Percentiles rank a stretch among this genome's conserved stretches.
phyloP scores from a whole-genome alignment of 2,113 vertebrate genomes.

The Tylochromis polylepis region DNA sequence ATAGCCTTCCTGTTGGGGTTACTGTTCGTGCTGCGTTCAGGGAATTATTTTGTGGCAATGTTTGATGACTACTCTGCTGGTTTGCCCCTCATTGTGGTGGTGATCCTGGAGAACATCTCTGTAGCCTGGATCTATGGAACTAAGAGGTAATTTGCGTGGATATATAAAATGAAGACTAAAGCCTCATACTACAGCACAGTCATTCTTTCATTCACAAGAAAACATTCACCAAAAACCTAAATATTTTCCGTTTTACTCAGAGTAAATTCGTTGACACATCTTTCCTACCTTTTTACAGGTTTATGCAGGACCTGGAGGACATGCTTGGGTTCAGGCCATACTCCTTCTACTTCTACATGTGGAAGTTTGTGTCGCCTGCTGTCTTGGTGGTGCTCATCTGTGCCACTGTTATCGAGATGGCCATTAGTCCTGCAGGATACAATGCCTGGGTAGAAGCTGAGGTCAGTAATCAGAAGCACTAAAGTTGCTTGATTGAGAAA shows the following conservation, averaged over 20 bases:
- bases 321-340: constrained; percentile 96
- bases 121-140: constrained; percentile 98
- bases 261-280: neutral
- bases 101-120: constrained; percentile 94
- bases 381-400: constrained; percentile 84
- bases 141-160: constrained; percentile 81
- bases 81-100: constrained; percentile 91
- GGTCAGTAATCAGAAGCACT: constrained; percentile 70
- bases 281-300: constrained; percentile 67
- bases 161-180: fast-evolving
- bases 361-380: constrained; percentile 93
- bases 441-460: constrained; percentile 91
- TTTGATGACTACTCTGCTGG: constrained; percentile 98
- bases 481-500: neutral
- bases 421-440: constrained; percentile 88
- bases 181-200: neutral
- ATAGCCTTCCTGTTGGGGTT: constrained; percentile 90
- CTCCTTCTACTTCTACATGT: constrained; percentile 91
- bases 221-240: neutral
- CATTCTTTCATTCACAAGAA: neutral
- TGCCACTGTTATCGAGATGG: constrained; percentile 90
- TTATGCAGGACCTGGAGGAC: constrained; percentile 97
- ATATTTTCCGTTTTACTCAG: neutral
- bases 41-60: constrained; percentile 98
- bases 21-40: constrained; percentile 96